These are phyloP conservation scores for Ladona fulva DNA, from an alignment of 1,140 invertebrate species.

Conservation along the genomic window DNA sequence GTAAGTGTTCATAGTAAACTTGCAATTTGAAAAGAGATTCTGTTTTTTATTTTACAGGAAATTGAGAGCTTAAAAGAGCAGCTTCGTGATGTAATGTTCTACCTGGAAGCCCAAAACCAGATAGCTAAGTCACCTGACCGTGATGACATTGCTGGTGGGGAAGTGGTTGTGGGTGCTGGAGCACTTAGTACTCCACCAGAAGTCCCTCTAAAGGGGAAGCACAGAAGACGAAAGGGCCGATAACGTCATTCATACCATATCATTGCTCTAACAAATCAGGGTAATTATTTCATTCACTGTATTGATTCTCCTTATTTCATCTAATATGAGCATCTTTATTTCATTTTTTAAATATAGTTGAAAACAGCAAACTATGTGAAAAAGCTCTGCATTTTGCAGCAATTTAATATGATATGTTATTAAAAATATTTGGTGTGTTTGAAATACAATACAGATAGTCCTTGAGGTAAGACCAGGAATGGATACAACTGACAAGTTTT, in stretches of 20 bases:
- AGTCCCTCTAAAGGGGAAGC: not conserved
- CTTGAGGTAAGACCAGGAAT: too few species aligned
- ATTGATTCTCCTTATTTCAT: too few species aligned
- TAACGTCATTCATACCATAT: not conserved
- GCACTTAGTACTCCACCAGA: not conserved
- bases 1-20: constrained; percentile 6
- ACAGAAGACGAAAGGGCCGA: not conserved
- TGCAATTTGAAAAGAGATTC: not conserved
- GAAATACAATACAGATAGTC: too few species aligned
- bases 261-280: too few species aligned
- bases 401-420: too few species aligned
- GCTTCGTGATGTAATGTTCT: constrained; percentile 92
- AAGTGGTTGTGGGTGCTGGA: constrained; percentile 44
- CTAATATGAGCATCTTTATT: too few species aligned
- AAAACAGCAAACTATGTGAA: too few species aligned
- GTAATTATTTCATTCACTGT: too few species aligned
- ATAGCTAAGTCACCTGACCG: constrained; percentile 49
- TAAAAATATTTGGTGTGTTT: too few species aligned
- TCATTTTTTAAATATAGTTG: too few species aligned
- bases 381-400: too few species aligned
- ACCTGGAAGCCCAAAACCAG: constrained; percentile 73
- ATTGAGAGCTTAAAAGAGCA: constrained; percentile 80
- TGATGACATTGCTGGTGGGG: constrained; percentile 60
- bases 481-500: too few species aligned
- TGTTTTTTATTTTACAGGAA: constrained; percentile 42